Evolutionary conservation across 2,113 vertebrate genomes (phyloP).

Genomic region (Scomber colias): DNA sequence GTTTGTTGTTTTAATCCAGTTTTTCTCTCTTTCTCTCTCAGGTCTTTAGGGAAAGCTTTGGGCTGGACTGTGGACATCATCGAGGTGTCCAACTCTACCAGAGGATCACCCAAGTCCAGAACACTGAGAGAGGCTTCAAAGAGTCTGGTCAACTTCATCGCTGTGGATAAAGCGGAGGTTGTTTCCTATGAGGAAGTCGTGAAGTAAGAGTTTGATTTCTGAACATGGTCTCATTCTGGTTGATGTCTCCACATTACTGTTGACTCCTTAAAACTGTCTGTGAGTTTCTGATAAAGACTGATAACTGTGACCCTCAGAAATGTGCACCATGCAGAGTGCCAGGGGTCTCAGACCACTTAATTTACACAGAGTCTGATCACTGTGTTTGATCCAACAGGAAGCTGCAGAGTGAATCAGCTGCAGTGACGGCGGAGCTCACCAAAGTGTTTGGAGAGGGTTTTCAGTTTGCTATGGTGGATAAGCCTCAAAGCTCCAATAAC

Average conservation of each 20-base stretch:
- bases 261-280: no score
- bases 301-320: no score
- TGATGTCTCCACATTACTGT: no score
- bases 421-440: conserved; percentile 68
- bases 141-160: conserved; percentile 71
- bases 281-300: no score
- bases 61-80: conserved; percentile 72
- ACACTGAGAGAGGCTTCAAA: conserved; percentile 16
- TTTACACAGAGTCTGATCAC: no score
- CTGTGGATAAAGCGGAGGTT: conserved; percentile 32
- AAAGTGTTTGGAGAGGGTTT: conserved; percentile 61
- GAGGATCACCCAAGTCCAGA: conserved; percentile 22
- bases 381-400: conserved; percentile 76
- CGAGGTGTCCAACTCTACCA: conserved; percentile 44
- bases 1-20: background rate
- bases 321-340: no score
- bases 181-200: conserved; percentile 66
- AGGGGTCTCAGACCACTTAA: no score
- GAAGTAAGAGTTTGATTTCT: conserved; percentile 71
- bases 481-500: background rate
- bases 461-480: conserved; percentile 22
- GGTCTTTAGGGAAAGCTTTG: conserved; percentile 77
- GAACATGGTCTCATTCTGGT: no score
- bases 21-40: conserved; percentile 41
- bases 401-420: conserved; percentile 66